Conservation (phyloP, 2,888 invertebrate species). For the Thelaira solivaga region DNA sequence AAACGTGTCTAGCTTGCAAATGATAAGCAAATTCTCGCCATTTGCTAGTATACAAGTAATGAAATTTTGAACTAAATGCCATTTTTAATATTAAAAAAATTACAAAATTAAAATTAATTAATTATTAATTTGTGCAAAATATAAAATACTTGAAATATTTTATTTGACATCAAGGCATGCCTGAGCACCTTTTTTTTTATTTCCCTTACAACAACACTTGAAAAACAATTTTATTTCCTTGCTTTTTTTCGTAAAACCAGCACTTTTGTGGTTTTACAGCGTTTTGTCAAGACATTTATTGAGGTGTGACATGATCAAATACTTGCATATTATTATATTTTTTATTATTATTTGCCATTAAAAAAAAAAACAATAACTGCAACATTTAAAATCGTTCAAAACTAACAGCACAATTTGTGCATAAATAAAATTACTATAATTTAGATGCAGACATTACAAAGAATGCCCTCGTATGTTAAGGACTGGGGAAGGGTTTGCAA, state of each 20-base stretch:
- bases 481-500: no score
- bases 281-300: slow-evolving; percentile 41
- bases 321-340: slow-evolving; percentile 54
- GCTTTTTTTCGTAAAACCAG: background rate
- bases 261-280: background rate
- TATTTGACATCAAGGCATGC: background rate
- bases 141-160: background rate
- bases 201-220: background rate
- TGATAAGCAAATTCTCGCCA: no score
- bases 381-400: slow-evolving; percentile 35
- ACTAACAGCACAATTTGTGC: slow-evolving; percentile 32
- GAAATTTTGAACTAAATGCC: slow-evolving; percentile 38
- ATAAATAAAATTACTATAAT: slow-evolving; percentile 16
- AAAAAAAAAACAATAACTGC: background rate
- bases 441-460: background rate
- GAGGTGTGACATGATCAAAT: slow-evolving; percentile 59
- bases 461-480: no score
- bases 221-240: slow-evolving; percentile 15
- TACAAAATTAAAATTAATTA: background rate
- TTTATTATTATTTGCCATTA: slow-evolving; percentile 15
- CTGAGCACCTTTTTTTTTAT: background rate
- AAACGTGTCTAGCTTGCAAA: background rate
- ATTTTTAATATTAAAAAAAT: background rate
- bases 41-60: no score
- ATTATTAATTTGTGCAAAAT: background rate